phyloP scores from a whole-genome alignment of 2,797 vertebrate species.

The Champsocephalus gunnari region DNA sequence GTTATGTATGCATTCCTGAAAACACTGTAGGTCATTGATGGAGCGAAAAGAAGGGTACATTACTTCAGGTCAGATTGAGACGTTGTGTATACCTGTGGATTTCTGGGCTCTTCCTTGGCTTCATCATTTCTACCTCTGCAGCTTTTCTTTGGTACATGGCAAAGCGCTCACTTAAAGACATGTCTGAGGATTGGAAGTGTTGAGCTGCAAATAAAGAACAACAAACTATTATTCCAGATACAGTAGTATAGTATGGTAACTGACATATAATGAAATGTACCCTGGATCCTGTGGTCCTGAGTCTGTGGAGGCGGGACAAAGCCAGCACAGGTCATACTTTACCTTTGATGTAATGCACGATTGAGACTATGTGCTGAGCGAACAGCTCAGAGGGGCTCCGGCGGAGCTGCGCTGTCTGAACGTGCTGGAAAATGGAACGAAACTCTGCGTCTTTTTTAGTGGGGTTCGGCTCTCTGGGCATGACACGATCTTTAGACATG shows the following conservation, averaged over 20 bases:
- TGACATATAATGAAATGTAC: not conserved
- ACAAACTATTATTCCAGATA: not conserved
- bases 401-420: slow-evolving; percentile 93
- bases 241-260: not conserved
- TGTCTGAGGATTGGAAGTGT: slow-evolving; percentile 94
- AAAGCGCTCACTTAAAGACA: slow-evolving; percentile 97
- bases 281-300: not conserved
- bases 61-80: not conserved
- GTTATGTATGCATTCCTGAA: no score
- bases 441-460: slow-evolving; percentile 95
- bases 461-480: slow-evolving; percentile 90
- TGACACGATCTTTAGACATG: slow-evolving; percentile 90
- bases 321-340: slow-evolving; percentile 42
- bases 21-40: no score
- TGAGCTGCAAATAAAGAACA: slow-evolving; percentile 86
- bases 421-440: slow-evolving; percentile 97
- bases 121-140: slow-evolving; percentile 94
- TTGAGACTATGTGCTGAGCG: slow-evolving; percentile 97
- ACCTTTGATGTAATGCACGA: slow-evolving; percentile 99
- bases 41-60: no score
- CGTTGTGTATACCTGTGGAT: slow-evolving; percentile 92
- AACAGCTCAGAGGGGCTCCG: slow-evolving; percentile 95
- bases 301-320: not conserved
- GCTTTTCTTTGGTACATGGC: slow-evolving; percentile 98
- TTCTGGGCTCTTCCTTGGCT: slow-evolving; percentile 97